Base-by-base conservation (phyloP, 2,888 invertebrate species). In the Eurytoma adleriae region DNA sequence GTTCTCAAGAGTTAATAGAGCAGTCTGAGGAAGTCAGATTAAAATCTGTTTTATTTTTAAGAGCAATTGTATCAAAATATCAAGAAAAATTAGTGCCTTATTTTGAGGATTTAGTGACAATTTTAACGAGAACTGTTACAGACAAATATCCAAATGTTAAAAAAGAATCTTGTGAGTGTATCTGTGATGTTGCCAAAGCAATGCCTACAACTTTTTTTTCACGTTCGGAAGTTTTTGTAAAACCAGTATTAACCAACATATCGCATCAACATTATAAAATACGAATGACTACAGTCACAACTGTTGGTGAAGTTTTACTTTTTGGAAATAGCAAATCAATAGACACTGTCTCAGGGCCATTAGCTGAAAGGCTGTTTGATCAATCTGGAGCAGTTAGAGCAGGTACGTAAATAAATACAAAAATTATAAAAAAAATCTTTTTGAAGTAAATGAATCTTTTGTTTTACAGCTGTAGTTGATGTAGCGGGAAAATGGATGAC, bases 321-420 rank as follows among this genome's bases (percentile, higher is more conserved):
- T 70, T 81, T 72, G 95, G 96, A 2, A 94, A 94, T 88, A 94
- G 92, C 0, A 96, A 95, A 87, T 93, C 93, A 59, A 93, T 96
- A 83, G 94, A 96, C 82, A 92, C 95, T 75, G 94, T 95, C 0
- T 92, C 96, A 27, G 94, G 94, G 0, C 95, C 96, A n/a, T 92
- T 98, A 89, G 97, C 97, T 0, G 97, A 97, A 86, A 93, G 96
- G 84, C 90, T 98, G 4, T 98, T 98, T 92, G 98, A 98, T 91
- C 94, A 95, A 85, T 95, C 95, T 87, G 94, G 95, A 0, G 91
- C 93, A 78, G 98, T 98, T 0, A 93, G 98, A 66, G 91, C 89
- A 83, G 90, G 90, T 90, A 40, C 10, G 7, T 3, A 56, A 52
- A 18, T n/a, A n/a, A 57, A 70, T 68, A 61, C 54, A 80, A 59